Evolutionary conservation across 2,113 vertebrate genomes (phyloP).

Genomic region (Pomatorhinus ruficollis): DNA sequence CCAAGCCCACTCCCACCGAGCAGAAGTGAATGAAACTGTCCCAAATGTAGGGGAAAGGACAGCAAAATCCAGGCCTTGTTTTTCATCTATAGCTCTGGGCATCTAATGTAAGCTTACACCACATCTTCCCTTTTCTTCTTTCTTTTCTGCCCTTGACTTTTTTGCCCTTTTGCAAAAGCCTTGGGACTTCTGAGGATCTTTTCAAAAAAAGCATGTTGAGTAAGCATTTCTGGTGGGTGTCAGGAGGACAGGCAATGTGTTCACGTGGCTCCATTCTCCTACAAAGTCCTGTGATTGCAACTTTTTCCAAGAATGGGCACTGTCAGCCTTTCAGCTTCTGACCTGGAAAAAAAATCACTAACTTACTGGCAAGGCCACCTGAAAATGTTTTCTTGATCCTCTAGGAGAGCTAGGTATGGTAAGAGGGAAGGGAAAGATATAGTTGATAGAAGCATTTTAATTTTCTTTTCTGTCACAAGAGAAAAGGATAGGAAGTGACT

Average conservation of each 20-base stretch:
- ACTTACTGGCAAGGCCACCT: neutral
- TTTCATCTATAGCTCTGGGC: neutral
- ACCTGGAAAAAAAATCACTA: neutral
- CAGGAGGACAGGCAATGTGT: neutral
- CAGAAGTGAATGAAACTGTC: neutral
- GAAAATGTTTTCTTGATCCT: neutral
- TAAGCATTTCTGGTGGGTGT: neutral
- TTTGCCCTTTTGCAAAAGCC: constrained; percentile 1
- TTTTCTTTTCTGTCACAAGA: neutral
- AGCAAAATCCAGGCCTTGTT: neutral
- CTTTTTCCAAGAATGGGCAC: neutral
- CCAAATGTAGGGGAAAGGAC: neutral
- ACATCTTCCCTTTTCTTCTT: constrained; percentile 7
- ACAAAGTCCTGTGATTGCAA: neutral
- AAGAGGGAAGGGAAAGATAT: neutral
- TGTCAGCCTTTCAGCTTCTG: neutral
- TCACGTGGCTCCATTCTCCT: neutral
- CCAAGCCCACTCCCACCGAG: neutral
- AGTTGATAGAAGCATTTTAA: neutral
- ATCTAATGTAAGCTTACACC: neutral
- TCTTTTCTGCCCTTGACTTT: neutral
- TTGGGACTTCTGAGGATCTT: neutral
- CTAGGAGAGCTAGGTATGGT: neutral
- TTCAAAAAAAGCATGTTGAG: neutral
- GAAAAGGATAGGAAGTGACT: neutral